phyloP scores from a whole-genome alignment of 2,888 invertebrate species.

The Drosophila meridiana region DNA sequence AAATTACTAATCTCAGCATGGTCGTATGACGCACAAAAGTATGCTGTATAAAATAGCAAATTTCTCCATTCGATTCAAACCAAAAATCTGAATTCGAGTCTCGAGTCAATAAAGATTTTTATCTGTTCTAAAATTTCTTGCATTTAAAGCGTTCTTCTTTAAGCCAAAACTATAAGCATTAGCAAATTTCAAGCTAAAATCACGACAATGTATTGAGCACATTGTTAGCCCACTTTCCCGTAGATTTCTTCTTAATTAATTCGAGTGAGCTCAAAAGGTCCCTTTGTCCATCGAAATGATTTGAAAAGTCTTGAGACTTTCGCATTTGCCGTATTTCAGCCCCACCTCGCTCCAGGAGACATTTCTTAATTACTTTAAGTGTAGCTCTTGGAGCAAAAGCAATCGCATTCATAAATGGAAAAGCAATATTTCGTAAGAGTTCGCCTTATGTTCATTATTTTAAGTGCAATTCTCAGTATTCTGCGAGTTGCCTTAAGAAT shows the following conservation, averaged over 20 bases:
- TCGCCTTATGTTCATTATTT: not conserved
- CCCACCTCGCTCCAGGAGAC: not conserved
- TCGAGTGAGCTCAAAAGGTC: not conserved
- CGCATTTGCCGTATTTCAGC: not conserved
- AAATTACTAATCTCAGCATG: no score
- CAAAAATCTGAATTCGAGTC: no score
- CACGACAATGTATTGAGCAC: not conserved
- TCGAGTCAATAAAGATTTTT: no score
- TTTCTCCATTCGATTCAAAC: no score
- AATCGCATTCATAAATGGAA: slow-evolving; percentile 1
- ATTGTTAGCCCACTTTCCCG: not conserved
- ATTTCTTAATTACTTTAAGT: slow-evolving; percentile 8
- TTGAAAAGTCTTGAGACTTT: not conserved
- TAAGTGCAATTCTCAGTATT: slow-evolving; percentile 1
- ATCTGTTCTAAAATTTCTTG: not conserved
- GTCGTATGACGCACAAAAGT: not conserved
- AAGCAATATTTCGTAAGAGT: not conserved
- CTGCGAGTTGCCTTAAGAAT: not conserved
- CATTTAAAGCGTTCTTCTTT: not conserved
- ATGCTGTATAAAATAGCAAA: not conserved
- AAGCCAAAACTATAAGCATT: not conserved
- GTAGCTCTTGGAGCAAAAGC: not conserved
- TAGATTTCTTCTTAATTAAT: not conserved
- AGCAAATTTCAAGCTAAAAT: not conserved
- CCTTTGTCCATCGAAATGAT: not conserved